Percentiles rank a stretch among this genome's conserved stretches.
Conservation (phyloP, 1,140 invertebrate species). For the Drosophila parabipectinata region DNA sequence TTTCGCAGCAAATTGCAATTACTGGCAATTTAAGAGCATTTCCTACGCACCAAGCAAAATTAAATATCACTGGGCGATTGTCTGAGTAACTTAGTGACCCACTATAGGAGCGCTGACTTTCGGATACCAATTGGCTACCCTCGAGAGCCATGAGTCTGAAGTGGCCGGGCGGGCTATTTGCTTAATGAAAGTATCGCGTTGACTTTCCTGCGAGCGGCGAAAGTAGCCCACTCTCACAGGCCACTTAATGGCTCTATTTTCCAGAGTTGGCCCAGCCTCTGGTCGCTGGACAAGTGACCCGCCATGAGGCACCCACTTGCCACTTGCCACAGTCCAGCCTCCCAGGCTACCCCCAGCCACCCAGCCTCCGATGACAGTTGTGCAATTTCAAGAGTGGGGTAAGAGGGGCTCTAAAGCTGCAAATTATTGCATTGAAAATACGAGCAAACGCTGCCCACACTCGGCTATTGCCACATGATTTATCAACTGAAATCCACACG, state of each 20-base stretch:
- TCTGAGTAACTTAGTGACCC: conserved; percentile 68
- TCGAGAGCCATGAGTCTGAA: conserved; percentile 50
- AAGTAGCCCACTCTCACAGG: conserved; percentile 73
- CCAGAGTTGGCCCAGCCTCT: neutral
- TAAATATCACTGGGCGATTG: conserved; percentile 27
- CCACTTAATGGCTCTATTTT: conserved; percentile 77
- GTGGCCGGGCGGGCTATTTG: conserved; percentile 53
- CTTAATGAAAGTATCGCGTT: conserved; percentile 70
- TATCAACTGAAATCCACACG: conserved; percentile 70
- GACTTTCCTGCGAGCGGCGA: conserved; percentile 63
- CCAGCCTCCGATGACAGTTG: conserved; percentile 47
- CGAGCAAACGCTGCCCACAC: conserved; percentile 48
- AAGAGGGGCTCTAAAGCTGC: conserved; percentile 32
- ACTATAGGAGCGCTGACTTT: conserved; percentile 36
- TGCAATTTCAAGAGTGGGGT: conserved; percentile 45
- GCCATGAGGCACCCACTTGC: neutral
- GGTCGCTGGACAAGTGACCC: conserved; percentile 9
- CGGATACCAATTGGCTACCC: conserved; percentile 45
- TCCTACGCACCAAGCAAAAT: conserved; percentile 45
- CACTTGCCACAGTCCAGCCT: conserved; percentile 13
- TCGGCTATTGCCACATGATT: conserved; percentile 60
- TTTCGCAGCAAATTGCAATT: conserved; percentile 71
- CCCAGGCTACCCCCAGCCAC: neutral
- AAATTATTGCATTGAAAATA: conserved; percentile 58
- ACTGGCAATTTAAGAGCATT: conserved; percentile 67